Percentiles rank a stretch among this genome's conserved stretches.
Conservation (phyloP, 2,888 invertebrate species). For the Emmelina monodactyla region DNA sequence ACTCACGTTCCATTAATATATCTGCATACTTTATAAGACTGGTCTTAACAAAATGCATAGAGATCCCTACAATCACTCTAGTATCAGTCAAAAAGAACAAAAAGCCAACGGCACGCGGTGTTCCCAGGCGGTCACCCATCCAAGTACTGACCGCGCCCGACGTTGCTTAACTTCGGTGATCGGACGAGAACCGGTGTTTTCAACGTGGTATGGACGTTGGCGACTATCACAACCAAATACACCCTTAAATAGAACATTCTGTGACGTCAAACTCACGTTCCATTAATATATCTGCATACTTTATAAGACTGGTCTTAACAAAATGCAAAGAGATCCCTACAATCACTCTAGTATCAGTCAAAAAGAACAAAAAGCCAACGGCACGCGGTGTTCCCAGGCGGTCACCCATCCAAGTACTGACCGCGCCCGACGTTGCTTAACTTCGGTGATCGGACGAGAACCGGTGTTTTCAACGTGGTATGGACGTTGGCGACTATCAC, state of each 20-base stretch:
- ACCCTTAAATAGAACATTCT: too few relatives aligned
- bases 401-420: constrained; percentile 60
- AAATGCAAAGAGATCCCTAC: too few relatives aligned
- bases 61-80: too few relatives aligned
- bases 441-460: constrained; percentile 60
- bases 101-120: constrained; percentile 43
- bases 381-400: constrained; percentile 49
- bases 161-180: constrained; percentile 59
- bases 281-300: too few relatives aligned
- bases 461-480: constrained; percentile 53
- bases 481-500: constrained; percentile 42
- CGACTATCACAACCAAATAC: too few relatives aligned
- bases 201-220: constrained; percentile 48
- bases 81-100: too few relatives aligned
- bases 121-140: constrained; percentile 57
- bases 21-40: too few relatives aligned
- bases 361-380: constrained; percentile 40
- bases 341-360: too few relatives aligned
- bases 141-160: constrained; percentile 57
- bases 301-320: too few relatives aligned
- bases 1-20: too few relatives aligned
- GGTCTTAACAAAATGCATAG: too few relatives aligned
- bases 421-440: constrained; percentile 55
- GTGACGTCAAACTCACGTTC: too few relatives aligned
- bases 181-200: constrained; percentile 57